These are phyloP conservation scores for Loxodonta africana DNA, from an alignment of 2,113 vertebrate genomes.

Conservation along the genomic window DNA sequence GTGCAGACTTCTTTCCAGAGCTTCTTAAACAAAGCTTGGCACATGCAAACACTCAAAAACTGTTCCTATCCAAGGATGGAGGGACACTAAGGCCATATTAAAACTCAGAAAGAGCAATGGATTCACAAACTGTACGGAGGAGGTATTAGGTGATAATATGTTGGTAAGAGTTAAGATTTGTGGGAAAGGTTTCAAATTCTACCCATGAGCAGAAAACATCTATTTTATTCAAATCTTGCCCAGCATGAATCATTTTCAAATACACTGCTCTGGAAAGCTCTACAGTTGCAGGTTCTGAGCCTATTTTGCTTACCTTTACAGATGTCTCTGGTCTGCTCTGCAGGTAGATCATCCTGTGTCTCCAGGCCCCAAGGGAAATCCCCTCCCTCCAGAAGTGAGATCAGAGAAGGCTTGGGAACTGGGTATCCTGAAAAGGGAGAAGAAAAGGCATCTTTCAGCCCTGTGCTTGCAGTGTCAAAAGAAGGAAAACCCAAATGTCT, in stretches of 20 bases:
- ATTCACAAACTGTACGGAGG: neutral
- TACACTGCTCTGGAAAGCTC: neutral
- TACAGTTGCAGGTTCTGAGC: neutral
- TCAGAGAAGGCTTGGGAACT: conserved; percentile 27
- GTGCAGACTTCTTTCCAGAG: neutral
- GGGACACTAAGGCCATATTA: neutral
- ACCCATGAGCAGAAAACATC: neutral
- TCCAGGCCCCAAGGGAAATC: neutral
- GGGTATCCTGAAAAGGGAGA: conserved; percentile 5
- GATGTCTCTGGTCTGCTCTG: neutral
- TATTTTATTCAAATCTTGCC: neutral
- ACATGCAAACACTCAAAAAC: neutral
- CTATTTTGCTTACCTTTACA: neutral
- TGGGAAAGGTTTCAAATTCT: conserved; percentile 12
- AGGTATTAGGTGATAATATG: neutral
- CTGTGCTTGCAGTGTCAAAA: neutral
- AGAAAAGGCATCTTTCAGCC: conserved; percentile 44
- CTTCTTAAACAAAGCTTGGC: neutral
- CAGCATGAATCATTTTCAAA: neutral
- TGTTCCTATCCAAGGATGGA: neutral
- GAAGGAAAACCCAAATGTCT: neutral
- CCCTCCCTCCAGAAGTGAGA: conserved; percentile 48
- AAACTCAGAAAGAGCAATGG: neutral
- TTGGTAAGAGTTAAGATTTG: neutral
- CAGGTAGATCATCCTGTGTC: neutral